Base-by-base conservation (phyloP, 1,140 invertebrate genomes). In the Rhagoletis zephyria region DNA sequence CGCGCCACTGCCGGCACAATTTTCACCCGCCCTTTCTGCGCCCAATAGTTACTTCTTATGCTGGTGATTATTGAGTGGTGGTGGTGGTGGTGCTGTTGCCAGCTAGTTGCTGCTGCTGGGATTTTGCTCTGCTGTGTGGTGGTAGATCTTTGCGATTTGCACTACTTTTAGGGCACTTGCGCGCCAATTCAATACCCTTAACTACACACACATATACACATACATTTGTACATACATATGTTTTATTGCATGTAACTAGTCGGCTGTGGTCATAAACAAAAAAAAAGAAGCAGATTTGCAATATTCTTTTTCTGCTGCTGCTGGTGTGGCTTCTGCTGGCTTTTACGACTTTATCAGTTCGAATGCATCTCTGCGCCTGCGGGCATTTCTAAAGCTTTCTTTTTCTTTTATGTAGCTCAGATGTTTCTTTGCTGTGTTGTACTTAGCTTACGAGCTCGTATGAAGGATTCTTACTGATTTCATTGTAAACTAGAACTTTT, bases 281-380 rank as follows among this genome's bases (percentile, higher is more conserved):
- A 30, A 30, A 30, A 30, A 30, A 30, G 30, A 30, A 30, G 30
- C 30, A 30, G 30, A 30, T 30, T 87, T 70, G 48, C 48, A 81
- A 81, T 81, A 81, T 56, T 81, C 48, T 56, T 81, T 56, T 81
- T 45, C 30, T 81, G 48, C 74, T 81, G 74, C 30, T 81, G 48
- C 74, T 81, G 30, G 63, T 74, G 51, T 87, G 65, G 45, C 64
- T 74, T 87, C 51, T 77, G 59, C 63, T 87, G 65, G 45, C 74
- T 56, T 30, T 81, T 90, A 64, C 64, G 42, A 59, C 85, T 74
- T 91, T 92, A 92, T 92, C 91, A 92, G 91, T 90, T 91, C 90
- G 91, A 91, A 92, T 92, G 91, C 91, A 92, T 92, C 91, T 92
- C 90, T 89, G 90, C 91, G 92, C 91, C 91, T 92, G 89, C 85